These are phyloP conservation scores for Salticus scenicus DNA, from an alignment of 2,888 invertebrate species.

Conservation along the genomic window DNA sequence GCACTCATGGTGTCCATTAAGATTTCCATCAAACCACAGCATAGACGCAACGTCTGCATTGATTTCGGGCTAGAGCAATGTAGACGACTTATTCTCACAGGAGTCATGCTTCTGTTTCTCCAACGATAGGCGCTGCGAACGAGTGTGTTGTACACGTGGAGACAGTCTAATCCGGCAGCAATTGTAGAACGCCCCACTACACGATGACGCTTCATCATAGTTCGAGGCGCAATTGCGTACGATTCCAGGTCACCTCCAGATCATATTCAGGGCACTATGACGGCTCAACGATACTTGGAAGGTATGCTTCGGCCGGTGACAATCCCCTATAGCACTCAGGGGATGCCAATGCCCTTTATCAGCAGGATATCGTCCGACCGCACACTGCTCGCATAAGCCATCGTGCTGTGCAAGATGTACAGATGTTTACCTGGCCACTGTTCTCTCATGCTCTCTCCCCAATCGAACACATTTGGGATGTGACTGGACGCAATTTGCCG, in stretches of 20 bases:
- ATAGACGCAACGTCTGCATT: not conserved
- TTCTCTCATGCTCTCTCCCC: not conserved
- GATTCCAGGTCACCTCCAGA: slow-evolving; percentile 22
- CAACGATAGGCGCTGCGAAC: not conserved
- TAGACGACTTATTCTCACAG: not conserved
- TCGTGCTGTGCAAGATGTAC: not conserved
- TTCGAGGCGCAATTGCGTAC: slow-evolving; percentile 14
- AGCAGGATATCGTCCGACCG: not conserved
- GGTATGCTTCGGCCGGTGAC: not conserved
- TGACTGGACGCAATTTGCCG: not conserved
- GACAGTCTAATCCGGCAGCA: not conserved
- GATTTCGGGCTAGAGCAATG: not conserved
- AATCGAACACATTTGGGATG: not conserved
- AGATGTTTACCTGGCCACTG: not conserved
- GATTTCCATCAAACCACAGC: not conserved
- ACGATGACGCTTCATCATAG: not conserved
- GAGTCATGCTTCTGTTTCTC: not conserved
- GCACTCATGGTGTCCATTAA: too few relatives aligned
- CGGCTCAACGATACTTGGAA: not conserved
- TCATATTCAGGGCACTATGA: slow-evolving; percentile 12
- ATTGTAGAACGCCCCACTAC: not conserved
- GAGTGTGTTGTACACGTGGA: not conserved
- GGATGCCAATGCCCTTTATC: not conserved
- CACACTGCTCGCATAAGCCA: not conserved
- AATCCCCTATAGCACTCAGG: slow-evolving; percentile 2